These are phyloP conservation scores for Acrocephalus arundinaceus DNA, from an alignment of 2,113 vertebrate species.

Conservation along the genomic window DNA sequence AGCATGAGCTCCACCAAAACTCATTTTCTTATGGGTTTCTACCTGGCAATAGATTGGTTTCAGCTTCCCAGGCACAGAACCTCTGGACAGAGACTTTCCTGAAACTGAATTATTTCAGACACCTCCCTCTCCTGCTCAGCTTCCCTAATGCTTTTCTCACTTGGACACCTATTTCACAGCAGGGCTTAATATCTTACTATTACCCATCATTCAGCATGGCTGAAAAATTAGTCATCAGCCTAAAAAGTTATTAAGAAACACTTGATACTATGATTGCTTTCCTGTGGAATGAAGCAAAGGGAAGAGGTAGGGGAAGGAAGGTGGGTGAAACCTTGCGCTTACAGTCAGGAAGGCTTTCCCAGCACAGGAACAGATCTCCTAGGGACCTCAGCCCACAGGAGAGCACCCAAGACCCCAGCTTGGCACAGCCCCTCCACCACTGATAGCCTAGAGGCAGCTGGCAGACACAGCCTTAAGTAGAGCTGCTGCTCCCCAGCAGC, in stretches of 20 bases:
- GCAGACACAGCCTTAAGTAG: neutral
- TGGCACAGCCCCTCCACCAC: neutral
- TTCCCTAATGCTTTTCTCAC: neutral
- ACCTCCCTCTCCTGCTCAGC: neutral
- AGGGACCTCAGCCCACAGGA: neutral
- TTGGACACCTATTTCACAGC: constrained; percentile 27
- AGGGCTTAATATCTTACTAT: neutral
- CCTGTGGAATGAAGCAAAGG: constrained; percentile 1
- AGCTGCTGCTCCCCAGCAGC: neutral
- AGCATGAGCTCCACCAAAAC: neutral
- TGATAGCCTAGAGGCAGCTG: neutral
- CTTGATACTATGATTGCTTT: constrained; percentile 56
- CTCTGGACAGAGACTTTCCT: neutral
- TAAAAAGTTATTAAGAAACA: constrained; percentile 55
- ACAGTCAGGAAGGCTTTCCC: neutral
- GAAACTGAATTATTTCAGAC: neutral
- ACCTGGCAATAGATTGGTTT: constrained; percentile 4
- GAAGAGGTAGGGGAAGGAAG: neutral
- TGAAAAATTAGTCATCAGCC: constrained; percentile 61
- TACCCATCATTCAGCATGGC: constrained; percentile 20
- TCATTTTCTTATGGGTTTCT: constrained; percentile 20
- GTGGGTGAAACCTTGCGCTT: neutral
- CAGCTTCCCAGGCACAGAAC: neutral
- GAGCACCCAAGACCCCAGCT: neutral
- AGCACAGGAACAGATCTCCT: neutral